These are phyloP conservation scores for Vanessa cardui DNA, from an alignment of 2,888 invertebrate species.

Conservation along the genomic window DNA sequence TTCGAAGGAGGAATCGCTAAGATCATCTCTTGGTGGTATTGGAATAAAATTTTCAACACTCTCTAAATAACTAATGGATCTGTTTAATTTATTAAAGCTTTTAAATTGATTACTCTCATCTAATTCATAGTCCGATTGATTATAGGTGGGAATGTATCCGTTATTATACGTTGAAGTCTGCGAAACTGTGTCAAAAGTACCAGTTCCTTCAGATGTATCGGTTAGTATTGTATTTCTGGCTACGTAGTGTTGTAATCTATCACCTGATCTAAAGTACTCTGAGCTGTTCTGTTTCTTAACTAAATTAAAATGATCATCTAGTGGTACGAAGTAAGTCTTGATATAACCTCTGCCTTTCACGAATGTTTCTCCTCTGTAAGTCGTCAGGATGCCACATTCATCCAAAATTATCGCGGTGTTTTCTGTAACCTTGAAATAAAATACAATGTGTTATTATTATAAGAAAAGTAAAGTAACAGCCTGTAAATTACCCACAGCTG, in stretches of 20 bases:
- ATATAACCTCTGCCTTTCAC: constrained; percentile 88
- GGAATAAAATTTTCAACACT: constrained; percentile 38
- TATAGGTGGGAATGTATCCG: constrained; percentile 48
- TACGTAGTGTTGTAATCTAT: constrained; percentile 55
- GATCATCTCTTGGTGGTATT: constrained; percentile 43
- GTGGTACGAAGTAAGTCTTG: constrained; percentile 88
- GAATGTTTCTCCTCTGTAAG: constrained; percentile 86
- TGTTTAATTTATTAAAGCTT: constrained; percentile 26
- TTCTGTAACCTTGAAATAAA: constrained; percentile 83
- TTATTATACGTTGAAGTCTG: constrained; percentile 48
- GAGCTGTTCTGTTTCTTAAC: constrained; percentile 66
- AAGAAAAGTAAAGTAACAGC: too few relatives aligned
- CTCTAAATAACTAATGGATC: constrained; percentile 27
- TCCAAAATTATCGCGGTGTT: constrained; percentile 87
- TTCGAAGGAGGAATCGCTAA: constrained; percentile 50
- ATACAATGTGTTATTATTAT: not conserved
- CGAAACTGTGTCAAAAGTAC: constrained; percentile 44
- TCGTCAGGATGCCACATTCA: constrained; percentile 86
- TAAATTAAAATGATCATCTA: constrained; percentile 84
- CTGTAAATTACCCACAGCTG: too few relatives aligned
- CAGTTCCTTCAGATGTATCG: constrained; percentile 44
- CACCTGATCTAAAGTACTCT: constrained; percentile 57
- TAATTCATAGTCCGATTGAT: constrained; percentile 19
- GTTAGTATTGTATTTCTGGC: constrained; percentile 51
- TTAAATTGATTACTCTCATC: constrained; percentile 28